Percentiles rank a stretch among this genome's conserved stretches.
Conservation (phyloP, 2,888 invertebrate genomes). For the Xylocampa areola region DNA sequence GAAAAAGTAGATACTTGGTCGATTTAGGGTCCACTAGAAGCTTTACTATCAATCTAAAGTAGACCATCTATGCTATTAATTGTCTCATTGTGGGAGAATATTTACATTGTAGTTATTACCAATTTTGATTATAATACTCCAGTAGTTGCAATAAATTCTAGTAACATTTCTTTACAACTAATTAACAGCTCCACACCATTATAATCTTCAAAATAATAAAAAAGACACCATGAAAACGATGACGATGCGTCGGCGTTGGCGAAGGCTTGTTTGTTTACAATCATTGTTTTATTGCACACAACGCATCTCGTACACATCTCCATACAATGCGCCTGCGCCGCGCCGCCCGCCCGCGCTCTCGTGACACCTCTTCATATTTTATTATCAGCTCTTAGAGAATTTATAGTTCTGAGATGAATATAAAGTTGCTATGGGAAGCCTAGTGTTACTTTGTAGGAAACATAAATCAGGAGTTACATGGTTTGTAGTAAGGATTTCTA, state of each 20-base stretch:
- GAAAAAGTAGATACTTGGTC: no score
- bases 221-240: slow-evolving; percentile 58
- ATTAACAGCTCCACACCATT: slow-evolving; percentile 27
- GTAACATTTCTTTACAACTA: neutral
- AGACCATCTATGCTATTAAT: no score
- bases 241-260: slow-evolving; percentile 63
- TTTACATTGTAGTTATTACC: no score
- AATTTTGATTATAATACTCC: no score
- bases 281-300: slow-evolving; percentile 72
- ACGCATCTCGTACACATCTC: slow-evolving; percentile 55
- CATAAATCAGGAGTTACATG: slow-evolving; percentile 25
- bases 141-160: no score
- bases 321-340: slow-evolving; percentile 62
- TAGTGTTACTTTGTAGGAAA: slow-evolving; percentile 35
- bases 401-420: slow-evolving; percentile 34
- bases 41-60: no score
- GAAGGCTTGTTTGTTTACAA: slow-evolving; percentile 75
- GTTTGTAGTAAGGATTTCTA: neutral
- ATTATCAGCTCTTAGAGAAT: slow-evolving; percentile 41
- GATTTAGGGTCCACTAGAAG: no score
- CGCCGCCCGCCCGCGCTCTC: slow-evolving; percentile 43
- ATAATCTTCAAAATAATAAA: slow-evolving; percentile 19
- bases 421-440: slow-evolving; percentile 28
- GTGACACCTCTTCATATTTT: slow-evolving; percentile 53
- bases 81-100: no score